Percentiles rank a stretch among this genome's conserved stretches.
Evolutionary conservation across 2,113 vertebrate genomes (phyloP).

Genomic region (Python bivittatus): DNA sequence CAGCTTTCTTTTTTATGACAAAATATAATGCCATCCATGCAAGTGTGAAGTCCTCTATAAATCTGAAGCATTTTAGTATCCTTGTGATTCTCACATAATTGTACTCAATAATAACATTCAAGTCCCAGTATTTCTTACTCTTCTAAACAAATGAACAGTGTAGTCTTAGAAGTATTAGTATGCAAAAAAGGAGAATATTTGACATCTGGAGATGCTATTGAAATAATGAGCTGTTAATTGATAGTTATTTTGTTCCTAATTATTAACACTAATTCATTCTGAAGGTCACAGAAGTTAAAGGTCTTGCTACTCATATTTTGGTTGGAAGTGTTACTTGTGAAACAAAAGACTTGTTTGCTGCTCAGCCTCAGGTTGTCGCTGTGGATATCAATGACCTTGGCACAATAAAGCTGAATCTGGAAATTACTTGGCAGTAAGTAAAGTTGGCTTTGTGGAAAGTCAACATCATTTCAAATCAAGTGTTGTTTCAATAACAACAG

Average conservation of each 20-base stretch:
- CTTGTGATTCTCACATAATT: background rate
- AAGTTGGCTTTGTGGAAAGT: background rate
- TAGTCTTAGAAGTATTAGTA: background rate
- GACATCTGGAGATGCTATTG: background rate
- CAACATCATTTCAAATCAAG: background rate
- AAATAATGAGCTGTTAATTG: background rate
- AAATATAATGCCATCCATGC: background rate
- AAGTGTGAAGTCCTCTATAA: background rate
- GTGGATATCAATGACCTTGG: conserved; percentile 98
- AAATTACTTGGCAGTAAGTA: conserved; percentile 98
- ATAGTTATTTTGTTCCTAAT: background rate
- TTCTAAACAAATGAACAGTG: background rate
- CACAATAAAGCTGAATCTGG: conserved; percentile 96
- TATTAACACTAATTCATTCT: conserved; percentile 3
- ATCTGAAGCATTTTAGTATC: background rate
- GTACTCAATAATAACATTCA: background rate
- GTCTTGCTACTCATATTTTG: conserved; percentile 91
- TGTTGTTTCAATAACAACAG: background rate
- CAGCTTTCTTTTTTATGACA: background rate
- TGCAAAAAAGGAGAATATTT: background rate
- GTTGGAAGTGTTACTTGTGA: conserved; percentile 97
- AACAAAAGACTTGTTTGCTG: conserved; percentile 96
- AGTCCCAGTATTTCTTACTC: background rate
- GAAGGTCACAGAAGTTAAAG: conserved; percentile 96
- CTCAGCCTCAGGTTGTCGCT: conserved; percentile 93